Conservation (phyloP, 2,888 invertebrate genomes). For the Slavum lentiscoides region DNA sequence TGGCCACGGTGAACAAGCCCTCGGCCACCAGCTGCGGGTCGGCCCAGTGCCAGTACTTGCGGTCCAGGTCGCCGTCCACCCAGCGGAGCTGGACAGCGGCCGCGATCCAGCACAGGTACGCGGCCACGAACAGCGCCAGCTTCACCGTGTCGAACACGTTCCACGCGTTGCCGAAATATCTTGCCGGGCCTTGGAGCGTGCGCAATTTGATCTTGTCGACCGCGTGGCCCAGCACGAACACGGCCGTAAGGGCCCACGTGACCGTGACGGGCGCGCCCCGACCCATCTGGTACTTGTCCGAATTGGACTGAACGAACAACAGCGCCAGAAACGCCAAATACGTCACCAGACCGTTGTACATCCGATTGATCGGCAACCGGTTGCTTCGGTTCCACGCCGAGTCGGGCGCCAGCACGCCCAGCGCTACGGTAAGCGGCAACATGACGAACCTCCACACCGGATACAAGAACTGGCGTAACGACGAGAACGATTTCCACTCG, state of each 20-base stretch:
- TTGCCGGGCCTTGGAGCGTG: constrained; percentile 61
- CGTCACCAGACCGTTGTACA: constrained; percentile 43
- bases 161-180: constrained; percentile 67
- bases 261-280: constrained; percentile 30
- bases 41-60: constrained; percentile 69
- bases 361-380: constrained; percentile 42
- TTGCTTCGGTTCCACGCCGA: neutral
- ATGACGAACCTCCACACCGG: neutral
- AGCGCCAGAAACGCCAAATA: constrained; percentile 40
- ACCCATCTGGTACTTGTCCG: constrained; percentile 23
- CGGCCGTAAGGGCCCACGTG: neutral
- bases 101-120: constrained; percentile 69
- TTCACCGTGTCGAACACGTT: constrained; percentile 67
- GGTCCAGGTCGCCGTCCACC: constrained; percentile 64
- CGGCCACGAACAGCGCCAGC: constrained; percentile 65
- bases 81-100: constrained; percentile 65
- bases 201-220: constrained; percentile 4
- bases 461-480: constrained; percentile 12
- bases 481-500: constrained; percentile 64
- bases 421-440: neutral
- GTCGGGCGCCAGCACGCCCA: neutral
- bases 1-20: constrained; percentile 69
- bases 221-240: constrained; percentile 35
- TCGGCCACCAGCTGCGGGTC: constrained; percentile 71
- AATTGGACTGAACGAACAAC: constrained; percentile 43